phyloP scores from a whole-genome alignment of 2,888 invertebrate species.

The Branchipolynoe longqiensis region DNA sequence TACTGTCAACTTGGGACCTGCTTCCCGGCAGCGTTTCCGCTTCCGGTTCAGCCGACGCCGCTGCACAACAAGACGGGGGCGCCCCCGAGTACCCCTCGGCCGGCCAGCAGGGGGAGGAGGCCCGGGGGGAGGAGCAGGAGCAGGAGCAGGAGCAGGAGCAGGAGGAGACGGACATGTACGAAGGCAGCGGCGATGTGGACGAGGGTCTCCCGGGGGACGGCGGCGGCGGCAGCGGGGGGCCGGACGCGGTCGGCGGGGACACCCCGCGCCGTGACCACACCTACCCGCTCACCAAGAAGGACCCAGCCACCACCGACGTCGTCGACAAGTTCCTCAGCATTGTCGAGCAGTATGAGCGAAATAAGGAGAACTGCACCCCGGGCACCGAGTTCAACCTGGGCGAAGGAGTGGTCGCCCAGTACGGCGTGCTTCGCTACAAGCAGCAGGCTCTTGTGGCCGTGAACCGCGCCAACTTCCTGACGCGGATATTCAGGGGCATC shows the following conservation, averaged over 20 bases:
- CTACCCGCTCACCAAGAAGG: no score
- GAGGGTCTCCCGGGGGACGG: constrained; percentile 41
- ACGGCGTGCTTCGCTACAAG: constrained; percentile 92
- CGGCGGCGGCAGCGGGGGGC: background rate
- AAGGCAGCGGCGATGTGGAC: constrained; percentile 40
- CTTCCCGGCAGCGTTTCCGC: background rate
- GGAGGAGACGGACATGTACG: background rate
- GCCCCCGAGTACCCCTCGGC: no score
- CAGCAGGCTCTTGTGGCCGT: constrained; percentile 96
- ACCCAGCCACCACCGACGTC: constrained; percentile 60
- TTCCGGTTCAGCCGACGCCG: background rate
- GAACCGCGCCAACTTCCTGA: constrained; percentile 96
- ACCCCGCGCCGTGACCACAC: no score
- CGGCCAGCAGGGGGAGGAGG: no score
- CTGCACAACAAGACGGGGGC: no score
- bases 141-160: no score
- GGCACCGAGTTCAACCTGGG: constrained; percentile 95
- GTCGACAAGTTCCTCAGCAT: constrained; percentile 94
- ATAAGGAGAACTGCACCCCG: constrained; percentile 95
- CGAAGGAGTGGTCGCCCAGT: constrained; percentile 91
- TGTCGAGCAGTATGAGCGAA: constrained; percentile 94
- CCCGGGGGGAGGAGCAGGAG: no score
- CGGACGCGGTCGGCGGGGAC: background rate
- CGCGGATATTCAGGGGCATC: constrained; percentile 96
- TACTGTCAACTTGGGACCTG: background rate